Evolutionary conservation across 2,113 vertebrate genomes (phyloP).

Genomic region (Colaptes auratus): DNA sequence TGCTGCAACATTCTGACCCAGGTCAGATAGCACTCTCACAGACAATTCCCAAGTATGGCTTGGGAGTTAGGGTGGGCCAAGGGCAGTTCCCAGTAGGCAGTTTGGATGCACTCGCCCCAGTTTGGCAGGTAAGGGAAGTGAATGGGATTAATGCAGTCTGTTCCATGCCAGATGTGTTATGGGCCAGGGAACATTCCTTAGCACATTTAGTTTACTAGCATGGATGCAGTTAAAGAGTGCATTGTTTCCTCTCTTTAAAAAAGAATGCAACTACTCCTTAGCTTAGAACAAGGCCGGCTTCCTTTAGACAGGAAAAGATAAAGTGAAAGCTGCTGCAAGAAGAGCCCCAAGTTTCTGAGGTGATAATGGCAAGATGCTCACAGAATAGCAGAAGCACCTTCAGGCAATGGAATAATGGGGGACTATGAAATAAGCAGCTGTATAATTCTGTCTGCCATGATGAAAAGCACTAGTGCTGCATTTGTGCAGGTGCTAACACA

Average conservation of each 20-base stretch:
- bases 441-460: background rate
- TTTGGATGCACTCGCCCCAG: background rate
- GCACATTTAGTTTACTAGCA: constrained; percentile 28
- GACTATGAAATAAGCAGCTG: background rate
- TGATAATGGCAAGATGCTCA: background rate
- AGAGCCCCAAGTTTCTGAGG: background rate
- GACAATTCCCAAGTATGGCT: background rate
- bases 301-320: background rate
- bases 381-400: background rate
- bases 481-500: background rate
- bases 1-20: background rate
- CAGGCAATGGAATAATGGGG: background rate
- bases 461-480: background rate
- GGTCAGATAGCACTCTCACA: constrained; percentile 14
- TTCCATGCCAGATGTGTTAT: constrained; percentile 20
- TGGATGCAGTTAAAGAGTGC: constrained; percentile 6
- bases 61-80: background rate
- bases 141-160: background rate
- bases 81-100: constrained; percentile 40
- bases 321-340: background rate
- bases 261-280: background rate
- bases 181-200: constrained; percentile 47
- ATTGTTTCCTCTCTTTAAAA: constrained; percentile 15
- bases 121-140: background rate
- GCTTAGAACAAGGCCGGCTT: background rate